Percentiles rank a stretch among this genome's conserved stretches.
Evolutionary conservation across 2,113 vertebrate species (phyloP).

Genomic region (Coreoperca whiteheadi): DNA sequence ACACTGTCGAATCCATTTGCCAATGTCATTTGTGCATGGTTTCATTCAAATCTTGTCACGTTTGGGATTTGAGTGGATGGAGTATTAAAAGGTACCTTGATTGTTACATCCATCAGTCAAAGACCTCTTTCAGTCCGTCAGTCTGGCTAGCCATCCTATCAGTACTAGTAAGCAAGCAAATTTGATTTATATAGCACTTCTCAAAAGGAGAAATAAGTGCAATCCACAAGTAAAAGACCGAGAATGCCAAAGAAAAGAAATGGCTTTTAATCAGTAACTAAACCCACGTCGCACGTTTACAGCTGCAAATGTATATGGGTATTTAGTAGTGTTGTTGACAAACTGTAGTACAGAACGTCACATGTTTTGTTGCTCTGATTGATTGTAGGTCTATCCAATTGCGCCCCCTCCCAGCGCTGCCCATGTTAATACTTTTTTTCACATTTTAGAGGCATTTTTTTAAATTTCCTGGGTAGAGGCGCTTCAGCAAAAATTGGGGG

Average conservation of each 20-base stretch:
- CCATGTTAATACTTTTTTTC: too few relatives aligned
- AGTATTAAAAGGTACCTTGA: not conserved
- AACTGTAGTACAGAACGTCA: too few relatives aligned
- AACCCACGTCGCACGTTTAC: too few relatives aligned
- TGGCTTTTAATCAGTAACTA: not conserved
- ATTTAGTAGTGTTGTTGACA: too few relatives aligned
- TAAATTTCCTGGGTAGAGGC: too few relatives aligned
- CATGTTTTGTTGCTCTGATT: too few relatives aligned
- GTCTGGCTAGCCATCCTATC: not conserved
- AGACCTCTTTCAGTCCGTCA: not conserved
- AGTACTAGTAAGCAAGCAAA: not conserved
- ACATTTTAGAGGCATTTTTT: too few relatives aligned
- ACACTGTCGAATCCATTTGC: not conserved
- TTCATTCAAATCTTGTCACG: not conserved
- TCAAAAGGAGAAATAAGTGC: not conserved
- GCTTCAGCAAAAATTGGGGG: too few relatives aligned
- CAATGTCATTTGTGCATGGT: not conserved
- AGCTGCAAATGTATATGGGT: too few relatives aligned
- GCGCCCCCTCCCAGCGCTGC: too few relatives aligned
- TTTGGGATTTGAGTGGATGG: not conserved
- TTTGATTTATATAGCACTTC: not conserved
- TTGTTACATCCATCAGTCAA: not conserved
- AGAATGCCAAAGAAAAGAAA: not conserved
- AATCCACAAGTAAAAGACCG: not conserved
- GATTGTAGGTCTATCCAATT: too few relatives aligned